Evolutionary conservation across 2,113 vertebrate species (phyloP), one percentile per base, ranked within the genome.

Genomic region (Larimichthys crocea): DNA sequence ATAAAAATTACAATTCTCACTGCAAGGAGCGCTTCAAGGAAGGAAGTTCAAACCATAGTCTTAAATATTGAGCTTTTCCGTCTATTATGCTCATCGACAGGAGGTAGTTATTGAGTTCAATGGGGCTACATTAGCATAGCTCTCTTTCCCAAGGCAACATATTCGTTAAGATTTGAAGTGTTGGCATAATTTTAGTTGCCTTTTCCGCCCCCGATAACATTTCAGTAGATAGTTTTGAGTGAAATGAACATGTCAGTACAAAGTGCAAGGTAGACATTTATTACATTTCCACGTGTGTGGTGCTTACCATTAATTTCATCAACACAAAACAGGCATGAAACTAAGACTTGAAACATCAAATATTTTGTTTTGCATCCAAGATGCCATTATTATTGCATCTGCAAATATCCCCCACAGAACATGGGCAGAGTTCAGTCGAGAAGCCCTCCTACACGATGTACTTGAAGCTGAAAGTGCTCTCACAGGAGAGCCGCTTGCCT

Each of bases 401-500:
- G 74, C 53, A 40, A 26, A 65, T 48, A 14, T 19, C 20, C 44
- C 40, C 46, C 16, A 40, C n/a, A 31, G 52, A 12, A 26, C 68
- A 14, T 46, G 67, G 48, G 59, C 44, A 74, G 10, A 65, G 81
- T 86, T 78, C 56, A 49, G 65, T 11, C 3, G 10, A 67, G 56
- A 42, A 0, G 42, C 15, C 15, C 44, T 31, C 52, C 94, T 93
- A 99, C 85, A 99, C 98, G 53, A 99, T 98, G 75, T 99, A 99
- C 65, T 99, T 99, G 95, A 99, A 99, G 83, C 98, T 99, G 95
- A 99, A 99, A 0, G 97, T 98, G 94, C 97, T 99, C 57, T 99
- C 98, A 7, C 98, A 99, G 76, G 98, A 99, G 15, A 99, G 96
- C 8, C 97, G 95, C 62, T 99, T 99, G 92, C 97, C 98, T 91